phyloP scores from a whole-genome alignment of 2,888 invertebrate genomes.

The Mantis religiosa region DNA sequence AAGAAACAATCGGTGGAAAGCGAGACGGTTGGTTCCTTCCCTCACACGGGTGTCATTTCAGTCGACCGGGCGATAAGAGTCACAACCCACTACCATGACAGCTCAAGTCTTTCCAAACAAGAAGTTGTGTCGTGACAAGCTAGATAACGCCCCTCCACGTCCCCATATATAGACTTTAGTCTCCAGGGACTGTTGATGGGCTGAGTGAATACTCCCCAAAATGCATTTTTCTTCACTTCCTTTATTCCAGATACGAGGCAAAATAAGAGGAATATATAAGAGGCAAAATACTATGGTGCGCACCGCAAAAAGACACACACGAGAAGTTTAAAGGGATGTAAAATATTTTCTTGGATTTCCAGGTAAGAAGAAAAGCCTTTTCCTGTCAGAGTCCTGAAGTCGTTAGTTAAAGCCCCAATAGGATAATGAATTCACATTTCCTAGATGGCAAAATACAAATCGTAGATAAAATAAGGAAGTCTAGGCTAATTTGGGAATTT shows the following conservation, averaged over 20 bases:
- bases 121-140: background rate
- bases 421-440: too few species aligned
- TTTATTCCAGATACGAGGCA: background rate
- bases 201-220: background rate
- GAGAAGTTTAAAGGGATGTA: background rate
- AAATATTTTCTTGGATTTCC: background rate
- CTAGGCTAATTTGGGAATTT: too few species aligned
- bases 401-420: too few species aligned
- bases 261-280: too few species aligned
- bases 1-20: background rate
- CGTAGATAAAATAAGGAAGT: too few species aligned
- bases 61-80: background rate
- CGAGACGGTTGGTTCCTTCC: background rate
- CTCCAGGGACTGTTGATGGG: background rate
- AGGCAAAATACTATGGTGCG: background rate
- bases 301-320: background rate
- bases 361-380: background rate
- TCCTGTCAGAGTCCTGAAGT: background rate
- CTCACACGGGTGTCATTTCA: background rate
- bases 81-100: background rate
- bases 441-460: too few species aligned
- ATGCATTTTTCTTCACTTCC: background rate
- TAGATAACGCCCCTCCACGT: background rate
- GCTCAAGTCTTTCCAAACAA: background rate
- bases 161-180: background rate